phyloP scores from a whole-genome alignment of 2,113 vertebrate species.

The Perca flavescens region DNA sequence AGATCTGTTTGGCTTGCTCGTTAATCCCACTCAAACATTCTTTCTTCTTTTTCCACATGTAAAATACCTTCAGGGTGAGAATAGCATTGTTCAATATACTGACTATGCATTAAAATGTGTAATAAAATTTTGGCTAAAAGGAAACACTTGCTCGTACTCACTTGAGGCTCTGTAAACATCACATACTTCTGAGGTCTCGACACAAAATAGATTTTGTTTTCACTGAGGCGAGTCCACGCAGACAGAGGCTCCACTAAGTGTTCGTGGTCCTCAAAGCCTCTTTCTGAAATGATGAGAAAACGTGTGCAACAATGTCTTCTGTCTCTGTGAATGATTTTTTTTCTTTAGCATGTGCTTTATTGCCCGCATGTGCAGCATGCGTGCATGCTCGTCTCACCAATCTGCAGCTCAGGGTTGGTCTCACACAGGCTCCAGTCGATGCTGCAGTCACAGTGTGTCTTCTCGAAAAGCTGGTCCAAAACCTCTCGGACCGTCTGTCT shows the following conservation, averaged over 20 bases:
- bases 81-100: neutral
- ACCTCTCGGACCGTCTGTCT: slow-evolving; percentile 90
- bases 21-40: slow-evolving; percentile 83
- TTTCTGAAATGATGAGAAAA: slow-evolving; percentile 83
- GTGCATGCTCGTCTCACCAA: slow-evolving; percentile 81
- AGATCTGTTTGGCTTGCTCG: slow-evolving; percentile 85
- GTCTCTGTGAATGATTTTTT: neutral
- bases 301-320: neutral
- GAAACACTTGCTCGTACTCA: slow-evolving; percentile 38
- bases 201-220: slow-evolving; percentile 91
- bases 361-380: neutral
- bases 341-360: neutral
- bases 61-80: slow-evolving; percentile 86
- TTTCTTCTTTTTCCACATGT: slow-evolving; percentile 87
- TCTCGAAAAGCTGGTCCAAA: slow-evolving; percentile 92
- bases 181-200: slow-evolving; percentile 90
- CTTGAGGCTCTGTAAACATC: slow-evolving; percentile 96
- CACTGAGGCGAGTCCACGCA: slow-evolving; percentile 90
- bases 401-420: slow-evolving; percentile 90
- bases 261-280: slow-evolving; percentile 96
- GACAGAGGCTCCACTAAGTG: slow-evolving; percentile 91
- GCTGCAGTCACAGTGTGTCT: slow-evolving; percentile 91
- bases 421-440: slow-evolving; percentile 94
- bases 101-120: neutral
- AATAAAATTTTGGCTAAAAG: neutral